Percentiles rank a stretch among this genome's conserved stretches.
phyloP scores from a whole-genome alignment of 2,113 vertebrate species.

The Ia io region DNA sequence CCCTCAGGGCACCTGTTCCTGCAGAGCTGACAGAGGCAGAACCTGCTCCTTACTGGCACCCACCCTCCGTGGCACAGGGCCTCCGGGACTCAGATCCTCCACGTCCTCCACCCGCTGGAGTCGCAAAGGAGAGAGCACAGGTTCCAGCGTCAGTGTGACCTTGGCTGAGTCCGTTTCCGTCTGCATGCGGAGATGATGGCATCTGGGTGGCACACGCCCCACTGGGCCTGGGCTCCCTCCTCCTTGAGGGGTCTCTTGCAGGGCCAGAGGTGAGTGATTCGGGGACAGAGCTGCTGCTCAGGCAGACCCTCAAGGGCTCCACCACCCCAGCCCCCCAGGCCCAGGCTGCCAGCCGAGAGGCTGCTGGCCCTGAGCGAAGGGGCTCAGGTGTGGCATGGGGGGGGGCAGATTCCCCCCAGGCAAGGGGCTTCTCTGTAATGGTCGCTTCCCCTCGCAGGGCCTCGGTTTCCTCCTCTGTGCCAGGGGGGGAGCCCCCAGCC shows the following conservation, averaged over 20 bases:
- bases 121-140: background rate
- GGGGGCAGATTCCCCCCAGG: background rate
- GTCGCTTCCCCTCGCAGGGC: background rate
- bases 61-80: background rate
- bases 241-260: accelerated
- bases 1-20: too few relatives aligned
- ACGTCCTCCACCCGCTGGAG: background rate
- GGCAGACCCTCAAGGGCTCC: background rate
- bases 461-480: background rate
- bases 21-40: background rate
- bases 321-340: background rate
- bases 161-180: background rate
- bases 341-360: background rate
- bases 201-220: too few relatives aligned
- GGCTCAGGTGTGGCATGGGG: background rate
- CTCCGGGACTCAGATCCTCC: background rate
- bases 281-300: background rate
- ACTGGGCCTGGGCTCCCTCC: too few relatives aligned
- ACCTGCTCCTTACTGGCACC: background rate
- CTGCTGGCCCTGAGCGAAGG: background rate
- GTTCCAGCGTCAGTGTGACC: background rate
- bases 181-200: too few relatives aligned
- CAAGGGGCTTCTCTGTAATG: background rate
- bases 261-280: background rate
- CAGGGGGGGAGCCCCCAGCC: background rate